phyloP scores from a whole-genome alignment of 2,797 vertebrate species.

The Notolepis coatsorum region DNA sequence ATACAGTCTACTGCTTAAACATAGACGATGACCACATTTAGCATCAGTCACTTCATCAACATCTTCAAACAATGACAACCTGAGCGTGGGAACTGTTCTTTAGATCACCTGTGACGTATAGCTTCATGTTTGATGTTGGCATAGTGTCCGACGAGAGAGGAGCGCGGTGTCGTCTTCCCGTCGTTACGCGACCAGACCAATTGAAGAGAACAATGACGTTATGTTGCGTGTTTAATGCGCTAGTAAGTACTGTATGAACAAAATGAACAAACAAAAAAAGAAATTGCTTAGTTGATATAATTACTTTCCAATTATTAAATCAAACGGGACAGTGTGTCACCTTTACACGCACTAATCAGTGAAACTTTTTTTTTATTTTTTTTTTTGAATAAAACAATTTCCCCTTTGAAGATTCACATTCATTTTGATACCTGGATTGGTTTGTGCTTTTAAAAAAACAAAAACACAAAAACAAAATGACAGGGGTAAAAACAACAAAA shows the following conservation, averaged over 20 bases:
- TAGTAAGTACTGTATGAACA: constrained; percentile 24
- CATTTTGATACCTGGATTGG: constrained; percentile 46
- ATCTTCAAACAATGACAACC: constrained; percentile 48
- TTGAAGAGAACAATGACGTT: constrained; percentile 15
- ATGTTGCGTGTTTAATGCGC: constrained; percentile 28
- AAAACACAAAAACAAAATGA: constrained; percentile 22
- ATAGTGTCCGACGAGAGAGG: constrained; percentile 8
- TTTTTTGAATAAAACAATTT: constrained; percentile 10
- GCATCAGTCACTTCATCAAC: constrained; percentile 16
- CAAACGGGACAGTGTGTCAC: constrained; percentile 7
- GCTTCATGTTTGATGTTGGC: constrained; percentile 37
- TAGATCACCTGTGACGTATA: constrained; percentile 9
- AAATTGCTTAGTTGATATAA: constrained; percentile 18
- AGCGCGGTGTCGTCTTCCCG: not conserved
- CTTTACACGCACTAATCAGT: constrained; percentile 19
- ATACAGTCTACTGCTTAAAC: constrained; percentile 29
- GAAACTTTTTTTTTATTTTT: not conserved
- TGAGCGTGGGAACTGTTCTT: constrained; percentile 51
- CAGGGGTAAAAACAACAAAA: not conserved
- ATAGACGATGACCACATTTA: constrained; percentile 21
- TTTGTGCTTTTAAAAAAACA: constrained; percentile 43
- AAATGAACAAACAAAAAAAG: constrained; percentile 8
- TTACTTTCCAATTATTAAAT: constrained; percentile 34
- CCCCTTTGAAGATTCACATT: constrained; percentile 51
- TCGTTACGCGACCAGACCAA: constrained; percentile 13